Evolutionary conservation across 53 echinoderm and acorn worm species (phyloP), one percentile per base, ranked within the genome.

Genomic region (Pentamera pediparva): DNA sequence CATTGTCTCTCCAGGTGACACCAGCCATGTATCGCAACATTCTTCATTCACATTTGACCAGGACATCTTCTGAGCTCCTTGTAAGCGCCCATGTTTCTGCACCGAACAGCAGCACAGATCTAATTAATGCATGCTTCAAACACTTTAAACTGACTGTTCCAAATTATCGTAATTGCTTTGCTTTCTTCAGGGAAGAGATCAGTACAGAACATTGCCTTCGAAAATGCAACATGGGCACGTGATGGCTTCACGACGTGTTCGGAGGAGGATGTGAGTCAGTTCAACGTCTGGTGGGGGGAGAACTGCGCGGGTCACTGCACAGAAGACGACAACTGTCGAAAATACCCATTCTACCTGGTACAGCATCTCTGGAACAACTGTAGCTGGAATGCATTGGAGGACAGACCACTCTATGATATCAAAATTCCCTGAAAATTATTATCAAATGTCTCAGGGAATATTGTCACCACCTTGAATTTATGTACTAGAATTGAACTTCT

Each of bases 301-400:
- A 50, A 81, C 40, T 92, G 92, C 22, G 58, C 76, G 19, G 86
- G 83, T n/a, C 69, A 85, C 49, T 89, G 92, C 60, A 63, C 54
- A 15, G 78, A 78, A 35, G 89, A 92, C 53, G 82, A 89, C 73
- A 92, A 92, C 80, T 92, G 92, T 63, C 54, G 86, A 3, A 67
- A 89, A 18, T 92, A 89, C 35, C 82, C 85, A 2, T 60, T 76
- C 38, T 92, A 72, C 59, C 75, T 92, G 34, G 77, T 70, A 26
- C 86, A 92, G 29, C 92, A 92, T 62, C 83, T 92, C 39, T 92
- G 92, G 92, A 92, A 92, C 48, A 92, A 92, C 60, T 92, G 92
- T 74, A 82, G 62, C 48, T 92, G 92, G 92, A 79, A 89, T 60
- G 76, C 51, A 9, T 59, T 37, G 11, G 35, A 34, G n/a, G 86